phyloP scores from a whole-genome alignment of 2,113 vertebrate genomes.

The Caranx melampygus region DNA sequence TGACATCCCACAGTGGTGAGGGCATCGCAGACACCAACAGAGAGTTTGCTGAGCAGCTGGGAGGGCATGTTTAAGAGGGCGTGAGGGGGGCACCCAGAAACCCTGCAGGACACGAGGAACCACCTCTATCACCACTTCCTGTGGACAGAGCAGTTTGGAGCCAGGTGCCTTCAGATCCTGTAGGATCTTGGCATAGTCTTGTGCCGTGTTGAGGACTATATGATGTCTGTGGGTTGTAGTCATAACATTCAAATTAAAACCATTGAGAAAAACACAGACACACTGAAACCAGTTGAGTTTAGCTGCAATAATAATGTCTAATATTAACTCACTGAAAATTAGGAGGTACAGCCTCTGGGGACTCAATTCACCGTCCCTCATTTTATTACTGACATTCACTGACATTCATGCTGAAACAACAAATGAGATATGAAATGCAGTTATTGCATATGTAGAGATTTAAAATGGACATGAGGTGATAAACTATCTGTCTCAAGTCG shows the following conservation, averaged over 20 bases:
- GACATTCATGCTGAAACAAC: conserved; percentile 27
- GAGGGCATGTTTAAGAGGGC: not conserved
- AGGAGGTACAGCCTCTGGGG: too few species aligned
- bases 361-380: not conserved
- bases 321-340: too few species aligned
- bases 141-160: not conserved
- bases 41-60: conserved; percentile 1
- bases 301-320: too few species aligned
- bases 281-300: too few species aligned
- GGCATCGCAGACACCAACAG: not conserved
- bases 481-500: not conserved
- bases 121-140: not conserved
- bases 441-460: conserved; percentile 2
- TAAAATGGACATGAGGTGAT: not conserved
- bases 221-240: conserved; percentile 4
- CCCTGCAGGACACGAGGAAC: conserved; percentile 6
- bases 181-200: not conserved
- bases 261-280: too few species aligned
- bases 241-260: too few species aligned
- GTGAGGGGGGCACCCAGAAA: not conserved
- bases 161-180: not conserved
- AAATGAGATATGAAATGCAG: not conserved
- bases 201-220: not conserved
- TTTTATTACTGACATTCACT: conserved; percentile 30
- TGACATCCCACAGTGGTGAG: not conserved